Evolutionary conservation across 2,113 vertebrate genomes (phyloP).

Genomic region (Cygnus buccinator): DNA sequence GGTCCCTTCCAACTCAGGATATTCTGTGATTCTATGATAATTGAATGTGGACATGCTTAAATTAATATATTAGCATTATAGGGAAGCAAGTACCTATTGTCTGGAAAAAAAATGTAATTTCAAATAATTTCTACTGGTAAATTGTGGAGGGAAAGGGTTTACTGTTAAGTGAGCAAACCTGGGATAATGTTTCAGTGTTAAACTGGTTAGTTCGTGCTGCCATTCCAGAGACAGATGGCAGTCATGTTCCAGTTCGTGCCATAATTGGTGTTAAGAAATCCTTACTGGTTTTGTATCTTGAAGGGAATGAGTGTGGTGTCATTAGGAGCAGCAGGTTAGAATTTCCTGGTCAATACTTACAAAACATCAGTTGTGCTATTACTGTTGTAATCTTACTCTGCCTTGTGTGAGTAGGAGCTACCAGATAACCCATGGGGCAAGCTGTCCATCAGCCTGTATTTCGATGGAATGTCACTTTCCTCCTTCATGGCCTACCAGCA

Average conservation of each 20-base stretch:
- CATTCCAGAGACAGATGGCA: neutral
- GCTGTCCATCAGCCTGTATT: slow-evolving; percentile 79
- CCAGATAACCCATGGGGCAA: slow-evolving; percentile 75
- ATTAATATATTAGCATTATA: neutral
- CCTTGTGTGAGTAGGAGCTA: slow-evolving; percentile 76
- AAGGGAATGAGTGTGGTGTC: neutral
- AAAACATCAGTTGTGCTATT: rapidly evolving
- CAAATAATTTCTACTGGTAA: neutral
- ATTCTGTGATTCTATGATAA: neutral
- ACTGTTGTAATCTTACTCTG: neutral
- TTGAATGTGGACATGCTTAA: neutral
- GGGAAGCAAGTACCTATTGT: neutral
- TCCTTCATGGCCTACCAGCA: slow-evolving; percentile 85
- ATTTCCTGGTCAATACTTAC: neutral
- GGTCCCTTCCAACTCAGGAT: no score
- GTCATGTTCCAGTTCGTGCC: neutral
- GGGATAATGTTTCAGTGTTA: neutral
- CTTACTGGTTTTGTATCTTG: neutral
- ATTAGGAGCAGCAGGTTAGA: neutral
- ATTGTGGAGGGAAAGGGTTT: neutral
- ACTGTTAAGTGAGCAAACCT: neutral
- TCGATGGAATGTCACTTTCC: slow-evolving; percentile 84
- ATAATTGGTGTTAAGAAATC: neutral
- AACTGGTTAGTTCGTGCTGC: neutral
- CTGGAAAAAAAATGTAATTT: neutral